Base-by-base conservation (phyloP, 2,888 invertebrate genomes). In the Baccha elongata region DNA sequence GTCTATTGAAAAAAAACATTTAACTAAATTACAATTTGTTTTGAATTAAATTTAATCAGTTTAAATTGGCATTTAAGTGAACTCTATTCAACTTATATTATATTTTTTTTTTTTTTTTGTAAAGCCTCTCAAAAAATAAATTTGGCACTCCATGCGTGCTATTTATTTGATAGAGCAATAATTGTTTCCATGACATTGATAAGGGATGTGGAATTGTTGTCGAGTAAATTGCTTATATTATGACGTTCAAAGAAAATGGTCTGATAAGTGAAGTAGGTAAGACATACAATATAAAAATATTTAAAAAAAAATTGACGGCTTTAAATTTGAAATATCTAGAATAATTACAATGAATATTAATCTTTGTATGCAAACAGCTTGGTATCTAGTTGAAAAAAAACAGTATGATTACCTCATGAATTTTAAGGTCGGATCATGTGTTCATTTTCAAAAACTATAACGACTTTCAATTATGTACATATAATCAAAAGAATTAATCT, bases 1-100 rank as follows among this genome's bases (percentile, higher is more conserved):
- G 15, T 40, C 15, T 17, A 40, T 40, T 23, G 15, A 26, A 58
- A 58, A 13, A 37, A 40, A 58, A 26, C 15, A 23, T 58, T 58
- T 58, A 35, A 40, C 40, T 58, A 40, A 37, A 40, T 58, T 58
- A 58, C 15, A 58, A 58, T 58, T 58, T 58, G 26, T 58, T 58
- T 40, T 58, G 58, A 26, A 26, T 37, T 15, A 58, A 58, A 58
- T 60, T 42, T 44, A 60, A 60, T 44, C 44, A 60, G 44, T 17
- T 60, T 44, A 26, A 60, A 60, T 60, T 60, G 60, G 44, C 29
- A 26, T 40, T 60, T 29, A 60, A 60, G 60, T 60, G 60, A 60
- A 44, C 60, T 26, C 58, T 58, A 40, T 58, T 58, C 40, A 58
- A 26, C 23, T 40, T 15, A 26, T 15, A 58, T 58, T 58, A 58